Evolutionary conservation across 30 jellyfish, hydroid and myxozoan genomes (phyloP).

Genomic region (Aurelia sp.): DNA sequence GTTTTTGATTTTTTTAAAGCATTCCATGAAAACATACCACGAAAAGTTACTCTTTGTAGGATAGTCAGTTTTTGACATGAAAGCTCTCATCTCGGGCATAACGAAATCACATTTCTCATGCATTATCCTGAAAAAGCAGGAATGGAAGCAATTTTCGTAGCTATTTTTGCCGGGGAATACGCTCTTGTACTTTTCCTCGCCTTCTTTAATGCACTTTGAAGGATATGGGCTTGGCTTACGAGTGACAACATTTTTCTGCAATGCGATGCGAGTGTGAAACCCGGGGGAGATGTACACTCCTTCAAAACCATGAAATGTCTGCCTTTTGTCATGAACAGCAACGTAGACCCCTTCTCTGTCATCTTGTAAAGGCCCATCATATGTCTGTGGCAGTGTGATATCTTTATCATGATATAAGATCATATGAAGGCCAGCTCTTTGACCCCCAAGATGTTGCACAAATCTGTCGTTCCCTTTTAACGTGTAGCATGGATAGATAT

Average conservation of each 20-base stretch:
- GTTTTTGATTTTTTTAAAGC: background rate
- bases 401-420: constrained; percentile 1
- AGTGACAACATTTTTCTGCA: background rate
- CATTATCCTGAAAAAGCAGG: background rate
- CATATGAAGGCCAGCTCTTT: constrained; percentile 17
- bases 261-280: constrained; percentile 27
- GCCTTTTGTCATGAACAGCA: constrained; percentile 21
- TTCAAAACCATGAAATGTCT: background rate
- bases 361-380: background rate
- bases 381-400: background rate
- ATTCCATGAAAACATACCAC: background rate
- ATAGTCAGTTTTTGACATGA: constrained; percentile 6
- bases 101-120: constrained; percentile 10
- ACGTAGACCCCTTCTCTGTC: constrained; percentile 19
- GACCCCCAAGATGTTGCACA: background rate
- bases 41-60: constrained; percentile 1
- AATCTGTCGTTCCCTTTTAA: constrained; percentile 15
- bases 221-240: constrained; percentile 38
- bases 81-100: background rate
- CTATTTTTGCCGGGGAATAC: constrained; percentile 23
- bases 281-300: constrained; percentile 23
- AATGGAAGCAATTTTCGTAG: background rate
- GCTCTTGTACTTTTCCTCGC: background rate
- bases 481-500: constrained; percentile 21
- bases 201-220: constrained; percentile 12